Percentiles rank a stretch among this genome's conserved stretches.
Conservation (phyloP, 2,113 vertebrate species). For the Caranx ignobilis region DNA sequence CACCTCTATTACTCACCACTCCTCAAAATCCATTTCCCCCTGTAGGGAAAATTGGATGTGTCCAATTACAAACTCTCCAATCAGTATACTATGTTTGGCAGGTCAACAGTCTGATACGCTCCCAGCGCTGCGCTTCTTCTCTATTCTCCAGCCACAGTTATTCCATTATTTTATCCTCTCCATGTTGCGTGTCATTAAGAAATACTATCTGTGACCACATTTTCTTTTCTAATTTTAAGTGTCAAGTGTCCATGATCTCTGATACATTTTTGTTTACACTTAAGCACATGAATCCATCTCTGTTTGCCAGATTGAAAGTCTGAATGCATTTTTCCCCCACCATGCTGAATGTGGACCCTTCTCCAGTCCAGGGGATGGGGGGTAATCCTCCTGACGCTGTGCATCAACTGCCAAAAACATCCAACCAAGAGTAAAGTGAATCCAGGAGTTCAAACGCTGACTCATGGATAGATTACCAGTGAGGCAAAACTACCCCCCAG, state of each 20-base stretch:
- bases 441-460: no score
- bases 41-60: conserved; percentile 64
- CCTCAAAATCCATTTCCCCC: conserved; percentile 62
- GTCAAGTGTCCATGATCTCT: no score
- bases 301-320: no score
- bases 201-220: no score
- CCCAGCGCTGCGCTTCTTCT: neutral
- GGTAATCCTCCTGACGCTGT: no score
- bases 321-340: no score
- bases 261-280: no score
- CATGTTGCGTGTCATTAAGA: neutral
- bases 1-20: conserved; percentile 68
- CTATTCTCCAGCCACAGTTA: neutral
- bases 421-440: no score
- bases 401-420: no score
- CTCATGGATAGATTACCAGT: neutral
- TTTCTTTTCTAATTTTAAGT: neutral
- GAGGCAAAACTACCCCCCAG: neutral
- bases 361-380: no score
- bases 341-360: no score
- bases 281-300: no score
- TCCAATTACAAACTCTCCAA: conserved; percentile 60
- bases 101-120: conserved; percentile 30
- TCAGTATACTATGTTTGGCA: conserved; percentile 51
- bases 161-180: neutral